These are phyloP conservation scores for Ctenosaura bakeri DNA, from an alignment of 2,797 vertebrate genomes.

Conservation along the genomic window DNA sequence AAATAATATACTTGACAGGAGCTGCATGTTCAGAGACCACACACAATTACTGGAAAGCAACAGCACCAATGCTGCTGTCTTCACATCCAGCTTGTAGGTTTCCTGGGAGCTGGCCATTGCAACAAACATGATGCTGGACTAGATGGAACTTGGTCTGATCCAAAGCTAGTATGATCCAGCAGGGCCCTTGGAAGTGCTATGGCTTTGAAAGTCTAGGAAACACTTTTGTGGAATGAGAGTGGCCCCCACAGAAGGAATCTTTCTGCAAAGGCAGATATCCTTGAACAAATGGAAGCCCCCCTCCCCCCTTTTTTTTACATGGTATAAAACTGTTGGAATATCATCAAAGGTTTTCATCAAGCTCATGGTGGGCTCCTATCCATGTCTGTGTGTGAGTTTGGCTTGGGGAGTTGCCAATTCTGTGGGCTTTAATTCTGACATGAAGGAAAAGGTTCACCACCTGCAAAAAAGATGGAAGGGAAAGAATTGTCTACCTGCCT, in stretches of 20 bases:
- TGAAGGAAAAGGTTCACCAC: constrained; percentile 18
- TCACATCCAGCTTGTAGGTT: neutral
- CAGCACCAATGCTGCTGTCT: neutral
- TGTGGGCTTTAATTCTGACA: constrained; percentile 26
- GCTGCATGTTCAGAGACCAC: no score
- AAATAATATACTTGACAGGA: no score
- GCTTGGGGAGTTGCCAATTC: neutral
- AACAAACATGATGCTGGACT: no score
- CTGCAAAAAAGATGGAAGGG: constrained; percentile 43
- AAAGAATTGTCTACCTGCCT: constrained; percentile 58
- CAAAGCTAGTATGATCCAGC: neutral
- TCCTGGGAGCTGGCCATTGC: neutral
- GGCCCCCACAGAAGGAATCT: neutral
- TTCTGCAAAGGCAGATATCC: neutral
- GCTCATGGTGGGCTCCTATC: neutral
- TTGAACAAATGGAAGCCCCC: neutral
- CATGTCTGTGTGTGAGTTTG: neutral
- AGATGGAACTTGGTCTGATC: neutral
- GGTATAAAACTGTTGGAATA: neutral
- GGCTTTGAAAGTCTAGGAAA: no score
- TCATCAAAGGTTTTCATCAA: neutral
- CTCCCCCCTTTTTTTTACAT: no score
- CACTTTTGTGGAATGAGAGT: neutral
- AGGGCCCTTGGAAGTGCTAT: neutral
- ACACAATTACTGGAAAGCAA: neutral